These are phyloP conservation scores for Channa maculata DNA, from an alignment of 2,113 vertebrate genomes.

Conservation along the genomic window DNA sequence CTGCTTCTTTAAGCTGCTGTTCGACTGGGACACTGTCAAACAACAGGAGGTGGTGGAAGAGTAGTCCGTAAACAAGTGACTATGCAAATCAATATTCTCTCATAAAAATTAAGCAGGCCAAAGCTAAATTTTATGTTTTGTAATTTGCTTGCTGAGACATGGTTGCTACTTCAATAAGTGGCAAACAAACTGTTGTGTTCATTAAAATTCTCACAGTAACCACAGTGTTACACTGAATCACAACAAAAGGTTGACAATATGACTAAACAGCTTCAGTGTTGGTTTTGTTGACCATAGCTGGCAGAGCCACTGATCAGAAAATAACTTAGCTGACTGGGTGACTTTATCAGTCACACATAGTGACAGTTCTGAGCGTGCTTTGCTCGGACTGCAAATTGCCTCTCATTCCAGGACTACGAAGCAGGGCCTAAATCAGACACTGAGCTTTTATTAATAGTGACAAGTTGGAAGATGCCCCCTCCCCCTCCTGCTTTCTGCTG, in stretches of 20 bases:
- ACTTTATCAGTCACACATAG: slow-evolving; percentile 64
- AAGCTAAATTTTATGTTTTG: slow-evolving; percentile 10
- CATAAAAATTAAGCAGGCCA: slow-evolving; percentile 31
- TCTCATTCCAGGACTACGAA: slow-evolving; percentile 68
- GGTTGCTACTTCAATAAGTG: slow-evolving; percentile 1
- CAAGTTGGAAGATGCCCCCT: slow-evolving; percentile 55
- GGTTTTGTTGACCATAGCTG: slow-evolving; percentile 29
- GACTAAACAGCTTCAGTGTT: slow-evolving; percentile 48
- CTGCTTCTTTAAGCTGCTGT: slow-evolving; percentile 94
- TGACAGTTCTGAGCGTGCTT: slow-evolving; percentile 47
- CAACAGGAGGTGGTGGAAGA: slow-evolving; percentile 14
- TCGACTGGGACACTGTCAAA: slow-evolving; percentile 89
- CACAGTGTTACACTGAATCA: not conserved
- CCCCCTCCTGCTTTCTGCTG: slow-evolving; percentile 39
- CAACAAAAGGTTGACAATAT: slow-evolving; percentile 44
- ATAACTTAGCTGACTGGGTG: slow-evolving; percentile 52
- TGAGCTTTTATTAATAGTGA: slow-evolving; percentile 81
- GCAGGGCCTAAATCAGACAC: slow-evolving; percentile 70
- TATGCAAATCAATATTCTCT: slow-evolving; percentile 28
- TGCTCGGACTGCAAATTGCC: slow-evolving; percentile 63
- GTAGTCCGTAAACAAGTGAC: slow-evolving; percentile 21
- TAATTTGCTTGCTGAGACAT: slow-evolving; percentile 20
- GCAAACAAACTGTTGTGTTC: not conserved
- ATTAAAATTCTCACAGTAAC: slow-evolving; percentile 5
- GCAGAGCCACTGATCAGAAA: slow-evolving; percentile 64